Conservation (phyloP, 2,113 vertebrate genomes). For the Tyto alba region DNA sequence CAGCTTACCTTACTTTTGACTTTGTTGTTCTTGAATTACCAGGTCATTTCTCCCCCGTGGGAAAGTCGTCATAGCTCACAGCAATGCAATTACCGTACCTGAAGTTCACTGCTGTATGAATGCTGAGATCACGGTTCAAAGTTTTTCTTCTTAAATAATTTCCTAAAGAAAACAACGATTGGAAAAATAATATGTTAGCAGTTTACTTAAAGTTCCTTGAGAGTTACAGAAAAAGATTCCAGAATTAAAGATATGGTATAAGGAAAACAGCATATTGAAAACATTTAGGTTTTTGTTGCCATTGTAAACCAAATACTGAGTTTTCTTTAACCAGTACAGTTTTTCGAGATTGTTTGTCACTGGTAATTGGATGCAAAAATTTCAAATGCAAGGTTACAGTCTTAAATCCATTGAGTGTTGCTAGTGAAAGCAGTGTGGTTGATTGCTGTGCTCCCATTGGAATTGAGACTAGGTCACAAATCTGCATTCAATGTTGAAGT, state of each 20-base stretch:
- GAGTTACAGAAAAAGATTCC: neutral
- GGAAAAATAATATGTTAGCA: neutral
- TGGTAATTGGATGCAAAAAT: neutral
- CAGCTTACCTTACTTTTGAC: slow-evolving; percentile 52
- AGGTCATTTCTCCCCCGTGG: slow-evolving; percentile 31
- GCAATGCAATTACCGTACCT: slow-evolving; percentile 24
- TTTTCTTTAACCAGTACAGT: neutral
- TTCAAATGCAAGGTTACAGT: neutral
- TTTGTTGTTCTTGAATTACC: slow-evolving; percentile 52
- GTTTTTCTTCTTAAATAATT: slow-evolving; percentile 13
- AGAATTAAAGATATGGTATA: neutral
- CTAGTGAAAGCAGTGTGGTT: neutral
- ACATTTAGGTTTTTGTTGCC: neutral
- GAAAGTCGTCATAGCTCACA: slow-evolving; percentile 45
- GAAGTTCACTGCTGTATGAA: neutral
- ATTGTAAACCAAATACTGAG: neutral
- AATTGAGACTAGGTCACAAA: neutral
- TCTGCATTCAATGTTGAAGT: neutral
- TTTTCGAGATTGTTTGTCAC: neutral
- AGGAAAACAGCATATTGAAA: neutral
- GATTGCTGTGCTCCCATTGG: neutral
- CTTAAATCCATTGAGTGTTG: neutral
- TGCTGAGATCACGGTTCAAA: neutral
- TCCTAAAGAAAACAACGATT: slow-evolving; percentile 37
- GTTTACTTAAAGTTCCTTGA: neutral